Evolutionary conservation across 53 echinoderm and acorn worm species (phyloP), one percentile per base, ranked within the genome.

Genomic region (Pentamera pediparva): DNA sequence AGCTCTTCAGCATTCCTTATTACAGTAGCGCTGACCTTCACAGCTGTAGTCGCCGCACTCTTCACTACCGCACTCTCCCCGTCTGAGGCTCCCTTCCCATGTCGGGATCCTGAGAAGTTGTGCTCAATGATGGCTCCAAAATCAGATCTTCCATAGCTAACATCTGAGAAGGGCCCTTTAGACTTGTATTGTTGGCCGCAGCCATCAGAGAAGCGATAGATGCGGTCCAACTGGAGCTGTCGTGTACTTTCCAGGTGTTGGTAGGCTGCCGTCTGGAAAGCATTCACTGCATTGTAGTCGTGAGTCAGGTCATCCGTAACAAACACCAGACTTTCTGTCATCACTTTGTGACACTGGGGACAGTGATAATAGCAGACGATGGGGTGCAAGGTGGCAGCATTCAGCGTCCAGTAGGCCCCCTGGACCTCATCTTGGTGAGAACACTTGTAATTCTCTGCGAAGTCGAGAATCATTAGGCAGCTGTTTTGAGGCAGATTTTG

Each of bases 81-180:
- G 56, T 79, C 79, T 37, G 62, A 62, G 12, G 82, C 61, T 33
- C 75, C 82, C 56, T 81, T 81, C 4, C 81, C 81, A 48, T 81
- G 81, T 47, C 75, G 15, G 12, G 75, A 41, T 13, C 81, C 81
- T 2, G 52, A 18, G 29, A 61, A 81, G 53, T 48, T 75, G 33
- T 82, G 75, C 20, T 63, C 37, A 8, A 34, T 51, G 9, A n/a
- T 17, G n/a, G 18, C 35, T 6, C 82, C 76, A 63, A 75, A 76
- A 29, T 82, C 82, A 7, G 26, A 5, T 10, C 30, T 3, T 4
- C 10, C 58, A 38, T 75, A 76, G 35, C 76, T 76, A 29, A 82
- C 43, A 27, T 82, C 83, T 7, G 62, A 62, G 6, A 35, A 37
- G 4, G 62, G 62, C 6, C 37, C 62, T 32, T 62, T 62, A 12